Conservation (phyloP, 30 jellyfish, hydroid and myxozoan species). For the Nemopilema nomurai region DNA sequence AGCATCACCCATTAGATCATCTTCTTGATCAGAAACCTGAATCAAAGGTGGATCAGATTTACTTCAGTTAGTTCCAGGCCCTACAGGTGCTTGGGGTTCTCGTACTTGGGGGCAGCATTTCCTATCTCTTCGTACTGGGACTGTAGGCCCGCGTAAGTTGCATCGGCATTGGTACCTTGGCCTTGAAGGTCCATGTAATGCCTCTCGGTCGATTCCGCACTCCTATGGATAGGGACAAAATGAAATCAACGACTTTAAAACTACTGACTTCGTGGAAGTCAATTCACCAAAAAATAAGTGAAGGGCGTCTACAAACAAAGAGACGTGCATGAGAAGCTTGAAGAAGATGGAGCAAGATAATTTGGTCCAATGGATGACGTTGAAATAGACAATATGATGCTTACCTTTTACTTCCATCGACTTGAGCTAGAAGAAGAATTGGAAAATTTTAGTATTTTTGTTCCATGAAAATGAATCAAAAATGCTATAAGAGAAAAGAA, state of each 20-base stretch:
- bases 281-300: not conserved
- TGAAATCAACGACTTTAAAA: not conserved
- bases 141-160: not conserved
- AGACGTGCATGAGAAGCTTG: not conserved
- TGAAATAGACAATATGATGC: too few species aligned
- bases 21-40: too few species aligned
- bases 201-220: not conserved
- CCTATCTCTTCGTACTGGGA: not conserved
- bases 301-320: not conserved
- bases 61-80: not conserved
- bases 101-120: not conserved
- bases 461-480: too few species aligned
- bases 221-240: not conserved
- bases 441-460: not conserved
- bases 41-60: too few species aligned
- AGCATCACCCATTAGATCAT: too few species aligned
- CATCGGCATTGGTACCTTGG: not conserved
- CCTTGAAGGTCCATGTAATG: not conserved
- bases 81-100: not conserved
- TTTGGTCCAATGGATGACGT: too few species aligned
- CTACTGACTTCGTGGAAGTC: too few species aligned
- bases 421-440: not conserved
- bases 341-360: too few species aligned
- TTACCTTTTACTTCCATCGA: not conserved
- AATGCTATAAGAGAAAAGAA: too few species aligned